These are phyloP conservation scores for Eidolon dupreanum DNA, from an alignment of 2,797 vertebrate genomes.

Conservation along the genomic window DNA sequence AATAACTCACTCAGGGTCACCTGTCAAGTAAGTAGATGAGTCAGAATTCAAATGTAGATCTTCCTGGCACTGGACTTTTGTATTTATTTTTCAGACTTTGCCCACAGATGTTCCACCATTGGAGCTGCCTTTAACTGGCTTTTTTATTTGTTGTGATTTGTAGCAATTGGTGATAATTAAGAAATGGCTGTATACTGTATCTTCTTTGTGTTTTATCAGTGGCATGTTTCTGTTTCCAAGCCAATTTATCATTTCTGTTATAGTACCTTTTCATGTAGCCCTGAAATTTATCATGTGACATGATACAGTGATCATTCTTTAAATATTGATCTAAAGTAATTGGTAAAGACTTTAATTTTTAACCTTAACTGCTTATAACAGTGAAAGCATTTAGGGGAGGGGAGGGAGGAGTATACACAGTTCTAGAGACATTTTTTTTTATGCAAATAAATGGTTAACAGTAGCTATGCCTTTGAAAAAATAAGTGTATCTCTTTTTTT, in stretches of 20 bases:
- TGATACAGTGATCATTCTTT: conserved; percentile 1
- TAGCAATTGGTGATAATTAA: conserved; percentile 12
- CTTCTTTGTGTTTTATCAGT: background rate
- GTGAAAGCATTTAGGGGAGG: background rate
- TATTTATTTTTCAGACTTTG: background rate
- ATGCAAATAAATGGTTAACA: background rate
- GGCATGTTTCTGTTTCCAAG: conserved; percentile 33
- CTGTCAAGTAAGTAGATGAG: background rate
- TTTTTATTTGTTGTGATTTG: conserved; percentile 42
- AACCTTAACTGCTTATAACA: conserved; percentile 22
- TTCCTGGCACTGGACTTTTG: background rate
- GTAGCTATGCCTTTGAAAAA: conserved; percentile 32
- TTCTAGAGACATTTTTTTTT: background rate
- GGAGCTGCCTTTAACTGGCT: background rate
- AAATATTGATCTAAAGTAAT: conserved; percentile 33
- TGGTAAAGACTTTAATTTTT: conserved; percentile 31
- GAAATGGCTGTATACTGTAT: conserved; percentile 19
- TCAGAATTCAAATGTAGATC: background rate
- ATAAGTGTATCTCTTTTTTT: conserved; percentile 35
- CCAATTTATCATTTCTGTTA: background rate
- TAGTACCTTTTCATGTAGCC: background rate
- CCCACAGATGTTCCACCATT: background rate
- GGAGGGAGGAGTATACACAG: background rate
- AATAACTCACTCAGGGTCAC: background rate
- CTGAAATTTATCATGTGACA: conserved; percentile 11